Base-by-base conservation (phyloP, 2,113 vertebrate genomes). In the Gymnarchus niloticus region DNA sequence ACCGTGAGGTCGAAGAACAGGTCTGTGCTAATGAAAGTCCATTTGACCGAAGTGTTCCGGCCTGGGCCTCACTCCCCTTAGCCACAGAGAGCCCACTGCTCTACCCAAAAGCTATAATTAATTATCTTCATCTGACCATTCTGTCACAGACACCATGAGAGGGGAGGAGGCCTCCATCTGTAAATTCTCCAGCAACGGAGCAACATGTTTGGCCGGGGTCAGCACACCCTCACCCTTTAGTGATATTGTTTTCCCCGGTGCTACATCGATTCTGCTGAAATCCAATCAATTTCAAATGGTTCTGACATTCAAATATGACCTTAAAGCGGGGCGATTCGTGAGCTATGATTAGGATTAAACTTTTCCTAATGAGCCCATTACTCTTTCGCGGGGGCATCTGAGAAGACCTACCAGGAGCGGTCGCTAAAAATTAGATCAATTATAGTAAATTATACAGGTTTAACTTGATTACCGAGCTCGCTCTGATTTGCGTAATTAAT, bases 251-350 rank as follows among this genome's bases (percentile, higher is more conserved):
- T 97, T 97, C 95, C 95, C 94, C 96, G 97, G 97, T 97, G 96
- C 98, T 96, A 97, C 97, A 99, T 99, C 98, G 98, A 99, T 99
- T 99, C 96, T 96, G 97, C 98, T 98, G 97, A 98, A 94, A 96
- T 94, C 94, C 96, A 96, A 99, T 99, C 98, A 98, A 99, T 99
- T 97, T 96, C 93, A 96, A 97, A 97, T 95, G 96, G 94, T 97
- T 97, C 96, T 97, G 98, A 99, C 98, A 99, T 99, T 99, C 97
- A 97, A 96, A 98, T 97, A 96, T 99, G 98, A 99, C 98, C 98
- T 99, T 99, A 99, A 98, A 97, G 95, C 97, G 94, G 93, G 96
- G 94, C 95, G 94, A 95, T 97, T 95, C 95, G 94, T 96, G 96
- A 98, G 96, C 97, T 97, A 97, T 98, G 97, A 98, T 97, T 96